Conservation (phyloP, 2,888 invertebrate species). For the Hartigia nigra region DNA sequence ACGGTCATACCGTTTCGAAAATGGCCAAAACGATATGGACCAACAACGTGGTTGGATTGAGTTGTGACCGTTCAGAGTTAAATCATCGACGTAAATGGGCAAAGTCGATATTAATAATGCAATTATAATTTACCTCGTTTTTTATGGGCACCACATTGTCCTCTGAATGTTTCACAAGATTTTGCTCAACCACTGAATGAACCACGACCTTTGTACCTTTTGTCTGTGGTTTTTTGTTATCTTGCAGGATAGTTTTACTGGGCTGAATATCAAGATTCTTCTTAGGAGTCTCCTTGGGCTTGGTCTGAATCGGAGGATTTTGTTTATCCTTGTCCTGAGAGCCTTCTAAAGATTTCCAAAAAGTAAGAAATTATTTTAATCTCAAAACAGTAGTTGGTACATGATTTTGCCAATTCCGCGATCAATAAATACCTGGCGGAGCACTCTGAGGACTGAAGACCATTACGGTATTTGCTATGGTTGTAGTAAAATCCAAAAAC, state of each 20-base stretch:
- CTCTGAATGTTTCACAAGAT: conserved; percentile 40
- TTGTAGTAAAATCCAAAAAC: conserved; percentile 93
- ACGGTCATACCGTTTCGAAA: no score
- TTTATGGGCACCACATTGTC: conserved; percentile 35
- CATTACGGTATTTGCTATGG: conserved; percentile 94
- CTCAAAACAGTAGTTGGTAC: neutral
- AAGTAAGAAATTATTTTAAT: neutral
- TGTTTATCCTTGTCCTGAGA: conserved; percentile 26
- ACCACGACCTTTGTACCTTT: conserved; percentile 55
- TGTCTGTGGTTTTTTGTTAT: conserved; percentile 51
- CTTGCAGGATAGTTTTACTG: conserved; percentile 56
- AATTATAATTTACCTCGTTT: conserved; percentile 40
- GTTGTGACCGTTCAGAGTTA: no score
- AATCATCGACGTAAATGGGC: neutral
- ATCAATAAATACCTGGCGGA: conserved; percentile 70
- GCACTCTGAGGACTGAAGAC: conserved; percentile 91
- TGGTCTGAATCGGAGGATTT: conserved; percentile 54
- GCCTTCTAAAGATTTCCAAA: neutral
- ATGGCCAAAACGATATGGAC: no score
- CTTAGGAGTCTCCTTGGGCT: conserved; percentile 52
- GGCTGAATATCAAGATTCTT: conserved; percentile 57
- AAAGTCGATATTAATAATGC: neutral
- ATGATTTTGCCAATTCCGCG: conserved; percentile 34
- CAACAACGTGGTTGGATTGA: no score
- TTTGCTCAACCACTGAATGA: conserved; percentile 56